phyloP scores from a whole-genome alignment of 2,888 invertebrate species.

The Scelioninae gen. 2 region DNA sequence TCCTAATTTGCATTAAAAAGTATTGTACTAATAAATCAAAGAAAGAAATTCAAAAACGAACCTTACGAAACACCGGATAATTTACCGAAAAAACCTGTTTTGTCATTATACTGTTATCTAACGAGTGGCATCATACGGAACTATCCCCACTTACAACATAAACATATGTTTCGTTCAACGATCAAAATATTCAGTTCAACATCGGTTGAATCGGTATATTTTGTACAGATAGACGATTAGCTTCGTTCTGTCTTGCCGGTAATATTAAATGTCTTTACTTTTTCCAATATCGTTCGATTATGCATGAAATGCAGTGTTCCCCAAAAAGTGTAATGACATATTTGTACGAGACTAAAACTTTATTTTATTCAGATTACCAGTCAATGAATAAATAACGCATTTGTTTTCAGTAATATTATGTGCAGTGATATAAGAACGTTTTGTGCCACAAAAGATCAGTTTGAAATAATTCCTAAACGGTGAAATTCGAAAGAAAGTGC shows the following conservation, averaged over 20 bases:
- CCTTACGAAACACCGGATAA: slow-evolving; percentile 6
- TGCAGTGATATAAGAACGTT: background rate
- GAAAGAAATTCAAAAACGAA: slow-evolving; percentile 4
- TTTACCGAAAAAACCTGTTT: slow-evolving; percentile 24
- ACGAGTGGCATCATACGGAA: slow-evolving; percentile 9
- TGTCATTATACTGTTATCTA: slow-evolving; percentile 23
- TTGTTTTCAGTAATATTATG: background rate
- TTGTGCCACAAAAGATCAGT: background rate
- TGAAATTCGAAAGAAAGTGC: background rate
- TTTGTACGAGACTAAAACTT: background rate
- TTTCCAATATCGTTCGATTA: background rate
- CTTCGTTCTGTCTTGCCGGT: background rate
- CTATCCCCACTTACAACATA: slow-evolving; percentile 21
- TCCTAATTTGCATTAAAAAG: too few relatives aligned
- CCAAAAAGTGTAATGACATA: background rate
- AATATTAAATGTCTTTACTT: background rate
- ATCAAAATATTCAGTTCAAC: slow-evolving; percentile 13
- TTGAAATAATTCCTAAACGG: slow-evolving; percentile 12
- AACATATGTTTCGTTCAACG: slow-evolving; percentile 14
- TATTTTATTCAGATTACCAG: background rate
- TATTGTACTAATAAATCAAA: too few relatives aligned
- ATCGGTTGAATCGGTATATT: background rate
- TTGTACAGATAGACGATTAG: background rate
- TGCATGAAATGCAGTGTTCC: background rate
- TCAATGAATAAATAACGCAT: background rate